A percentile compares a stretch with the other conserved stretches of the same genome.
These are phyloP conservation scores for Microcebus griseorufus DNA, from an alignment of 2,113 vertebrate genomes.

Conservation along the genomic window DNA sequence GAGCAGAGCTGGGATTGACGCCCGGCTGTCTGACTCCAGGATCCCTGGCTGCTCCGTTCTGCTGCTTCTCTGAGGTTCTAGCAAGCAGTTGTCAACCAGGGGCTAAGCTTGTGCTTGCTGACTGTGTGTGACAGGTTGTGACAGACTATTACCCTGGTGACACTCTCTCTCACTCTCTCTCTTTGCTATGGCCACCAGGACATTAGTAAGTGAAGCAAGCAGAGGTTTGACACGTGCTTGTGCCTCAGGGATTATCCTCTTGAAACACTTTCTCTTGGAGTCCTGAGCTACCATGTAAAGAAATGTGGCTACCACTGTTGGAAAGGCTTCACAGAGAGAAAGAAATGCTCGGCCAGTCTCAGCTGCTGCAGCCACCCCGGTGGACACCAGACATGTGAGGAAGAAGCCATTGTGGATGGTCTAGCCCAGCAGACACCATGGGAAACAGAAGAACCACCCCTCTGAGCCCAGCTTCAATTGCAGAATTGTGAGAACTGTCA, in stretches of 20 bases:
- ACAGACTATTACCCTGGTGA: not conserved
- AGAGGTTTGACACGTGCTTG: not conserved
- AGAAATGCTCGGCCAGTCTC: not conserved
- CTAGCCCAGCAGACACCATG: accelerated
- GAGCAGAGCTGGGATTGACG: not conserved
- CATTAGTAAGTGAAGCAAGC: not conserved
- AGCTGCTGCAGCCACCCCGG: not conserved
- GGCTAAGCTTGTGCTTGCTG: not conserved
- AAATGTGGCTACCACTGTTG: not conserved
- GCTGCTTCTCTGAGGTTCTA: not conserved
- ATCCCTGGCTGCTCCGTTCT: too few species aligned
- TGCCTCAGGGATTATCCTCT: accelerated
- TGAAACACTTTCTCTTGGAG: not conserved
- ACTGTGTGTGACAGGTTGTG: accelerated
- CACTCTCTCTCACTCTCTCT: not conserved
- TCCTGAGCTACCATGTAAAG: not conserved
- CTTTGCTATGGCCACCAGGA: not conserved
- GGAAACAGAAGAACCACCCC: not conserved
- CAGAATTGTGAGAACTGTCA: not conserved
- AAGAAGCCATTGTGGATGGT: not conserved
- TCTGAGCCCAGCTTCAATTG: not conserved
- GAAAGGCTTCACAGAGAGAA: not conserved
- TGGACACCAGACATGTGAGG: not conserved
- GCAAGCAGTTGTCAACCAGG: not conserved
- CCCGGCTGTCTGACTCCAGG: accelerated